Conservation (phyloP, 2,797 vertebrate species). For the Cetoscarus ocellatus region DNA sequence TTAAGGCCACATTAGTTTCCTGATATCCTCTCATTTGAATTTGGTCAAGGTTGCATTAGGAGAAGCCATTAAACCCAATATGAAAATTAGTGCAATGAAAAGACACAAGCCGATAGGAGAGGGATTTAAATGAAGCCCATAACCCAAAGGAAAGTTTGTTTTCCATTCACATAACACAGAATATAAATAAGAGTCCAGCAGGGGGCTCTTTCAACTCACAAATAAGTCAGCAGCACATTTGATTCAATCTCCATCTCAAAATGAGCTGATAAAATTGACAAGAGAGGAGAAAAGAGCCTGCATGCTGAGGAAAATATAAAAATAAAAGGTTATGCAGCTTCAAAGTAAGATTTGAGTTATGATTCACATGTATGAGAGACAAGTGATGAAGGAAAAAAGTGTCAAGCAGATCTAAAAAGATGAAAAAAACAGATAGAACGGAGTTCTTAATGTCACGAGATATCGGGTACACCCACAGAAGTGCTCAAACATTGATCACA, state of each 20-base stretch:
- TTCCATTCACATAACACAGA: slow-evolving; percentile 33
- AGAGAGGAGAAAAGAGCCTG: slow-evolving; percentile 53
- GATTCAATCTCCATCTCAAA: slow-evolving; percentile 46
- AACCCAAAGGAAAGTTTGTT: slow-evolving; percentile 48
- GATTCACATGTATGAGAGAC: slow-evolving; percentile 56
- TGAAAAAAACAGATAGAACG: slow-evolving; percentile 38
- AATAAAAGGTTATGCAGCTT: slow-evolving; percentile 43
- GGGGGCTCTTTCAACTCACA: slow-evolving; percentile 80
- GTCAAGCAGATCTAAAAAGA: slow-evolving; percentile 47
- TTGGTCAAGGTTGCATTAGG: slow-evolving; percentile 61
- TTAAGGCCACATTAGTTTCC: slow-evolving; percentile 55
- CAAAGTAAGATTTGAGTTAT: slow-evolving; percentile 44
- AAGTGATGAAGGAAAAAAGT: slow-evolving; percentile 32
- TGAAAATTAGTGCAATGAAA: slow-evolving; percentile 64
- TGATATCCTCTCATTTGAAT: slow-evolving; percentile 58
- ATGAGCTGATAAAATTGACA: slow-evolving; percentile 38
- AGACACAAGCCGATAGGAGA: slow-evolving; percentile 30
- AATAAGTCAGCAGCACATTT: slow-evolving; percentile 60
- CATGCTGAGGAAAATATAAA: slow-evolving; percentile 40
- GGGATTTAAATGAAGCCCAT: slow-evolving; percentile 40
- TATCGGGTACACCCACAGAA: slow-evolving; percentile 59
- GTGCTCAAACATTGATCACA: slow-evolving; percentile 65
- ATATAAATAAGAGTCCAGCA: slow-evolving; percentile 68
- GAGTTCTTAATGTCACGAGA: slow-evolving; percentile 40
- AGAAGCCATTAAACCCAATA: slow-evolving; percentile 55